A percentile compares a stretch with the other conserved stretches of the same genome.
Conservation (phyloP, 2,797 vertebrate genomes). For the Echeneis naucrates region DNA sequence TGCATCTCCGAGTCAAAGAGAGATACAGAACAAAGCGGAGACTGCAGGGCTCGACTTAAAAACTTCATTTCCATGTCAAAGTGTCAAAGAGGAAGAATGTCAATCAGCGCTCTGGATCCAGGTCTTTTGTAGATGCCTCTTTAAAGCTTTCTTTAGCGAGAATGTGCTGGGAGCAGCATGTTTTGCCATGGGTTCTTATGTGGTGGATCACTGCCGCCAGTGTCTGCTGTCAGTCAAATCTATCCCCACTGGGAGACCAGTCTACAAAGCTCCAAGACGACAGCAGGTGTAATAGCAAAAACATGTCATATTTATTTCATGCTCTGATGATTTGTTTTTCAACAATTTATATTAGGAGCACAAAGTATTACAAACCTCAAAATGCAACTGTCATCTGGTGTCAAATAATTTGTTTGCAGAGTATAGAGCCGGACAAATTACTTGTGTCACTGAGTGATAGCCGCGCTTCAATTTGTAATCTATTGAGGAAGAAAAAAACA, state of each 20-base stretch:
- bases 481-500: constrained; percentile 48
- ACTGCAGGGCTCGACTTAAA: constrained; percentile 73
- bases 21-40: constrained; percentile 63
- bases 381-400: constrained; percentile 72
- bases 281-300: constrained; percentile 79
- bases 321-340: constrained; percentile 76
- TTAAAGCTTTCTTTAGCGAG: constrained; percentile 68
- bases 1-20: constrained; percentile 59
- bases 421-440: constrained; percentile 63
- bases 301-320: constrained; percentile 79
- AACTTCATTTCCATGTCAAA: constrained; percentile 79
- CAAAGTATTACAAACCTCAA: constrained; percentile 64
- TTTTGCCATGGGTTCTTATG: constrained; percentile 73
- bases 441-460: constrained; percentile 70
- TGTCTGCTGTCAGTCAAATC: constrained; percentile 79
- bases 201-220: constrained; percentile 69
- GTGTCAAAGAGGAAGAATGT: constrained; percentile 73
- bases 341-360: constrained; percentile 72
- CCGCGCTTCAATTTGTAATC: constrained; percentile 61
- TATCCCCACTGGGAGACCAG: constrained; percentile 66
- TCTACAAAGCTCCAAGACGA: constrained; percentile 62
- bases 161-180: constrained; percentile 72
- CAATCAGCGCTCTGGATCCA: constrained; percentile 74
- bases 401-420: constrained; percentile 71
- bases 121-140: constrained; percentile 65